A percentile compares a stretch with the other conserved stretches of the same genome.
phyloP scores from a whole-genome alignment of 2,113 vertebrate genomes.

The Coptodon rendalli region DNA sequence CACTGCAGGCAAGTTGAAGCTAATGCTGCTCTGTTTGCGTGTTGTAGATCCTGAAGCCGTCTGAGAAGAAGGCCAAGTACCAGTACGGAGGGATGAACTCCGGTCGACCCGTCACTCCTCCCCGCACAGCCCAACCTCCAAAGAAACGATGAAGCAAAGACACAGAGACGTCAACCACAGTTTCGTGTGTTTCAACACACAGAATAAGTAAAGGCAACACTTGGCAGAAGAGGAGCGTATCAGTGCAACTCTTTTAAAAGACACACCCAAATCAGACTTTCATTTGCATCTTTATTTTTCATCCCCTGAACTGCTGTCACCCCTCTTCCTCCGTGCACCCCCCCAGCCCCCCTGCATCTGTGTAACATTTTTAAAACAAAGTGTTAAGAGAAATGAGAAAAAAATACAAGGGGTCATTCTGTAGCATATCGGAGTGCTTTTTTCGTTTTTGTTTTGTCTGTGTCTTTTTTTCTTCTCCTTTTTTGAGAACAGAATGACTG shows the following conservation, averaged over 20 bases:
- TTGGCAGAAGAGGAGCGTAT: conserved; percentile 12
- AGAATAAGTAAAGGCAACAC: conserved; percentile 1
- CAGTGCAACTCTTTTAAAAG: not conserved
- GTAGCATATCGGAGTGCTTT: conserved; percentile 4
- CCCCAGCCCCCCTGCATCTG: not conserved
- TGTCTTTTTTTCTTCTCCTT: not conserved
- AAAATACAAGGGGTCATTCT: conserved; percentile 27
- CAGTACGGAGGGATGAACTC: conserved; percentile 94
- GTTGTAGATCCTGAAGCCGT: conserved; percentile 89
- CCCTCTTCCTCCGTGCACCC: not conserved
- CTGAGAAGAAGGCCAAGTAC: conserved; percentile 98
- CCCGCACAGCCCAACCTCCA: conserved; percentile 92
- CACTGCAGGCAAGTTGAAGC: not conserved
- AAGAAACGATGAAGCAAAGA: conserved; percentile 88
- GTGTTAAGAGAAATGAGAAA: conserved; percentile 16
- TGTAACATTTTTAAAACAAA: conserved; percentile 47
- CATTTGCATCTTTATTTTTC: not conserved
- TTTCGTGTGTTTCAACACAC: conserved; percentile 14
- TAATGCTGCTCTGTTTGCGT: not conserved
- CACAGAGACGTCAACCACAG: not conserved
- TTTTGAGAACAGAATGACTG: conserved; percentile 36
- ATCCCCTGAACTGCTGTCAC: conserved; percentile 20
- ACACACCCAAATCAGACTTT: not conserved
- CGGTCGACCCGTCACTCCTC: conserved; percentile 89
- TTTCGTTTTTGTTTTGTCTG: not conserved